Base-by-base conservation (phyloP, 2,888 invertebrate species). In the Patella caerulea region DNA sequence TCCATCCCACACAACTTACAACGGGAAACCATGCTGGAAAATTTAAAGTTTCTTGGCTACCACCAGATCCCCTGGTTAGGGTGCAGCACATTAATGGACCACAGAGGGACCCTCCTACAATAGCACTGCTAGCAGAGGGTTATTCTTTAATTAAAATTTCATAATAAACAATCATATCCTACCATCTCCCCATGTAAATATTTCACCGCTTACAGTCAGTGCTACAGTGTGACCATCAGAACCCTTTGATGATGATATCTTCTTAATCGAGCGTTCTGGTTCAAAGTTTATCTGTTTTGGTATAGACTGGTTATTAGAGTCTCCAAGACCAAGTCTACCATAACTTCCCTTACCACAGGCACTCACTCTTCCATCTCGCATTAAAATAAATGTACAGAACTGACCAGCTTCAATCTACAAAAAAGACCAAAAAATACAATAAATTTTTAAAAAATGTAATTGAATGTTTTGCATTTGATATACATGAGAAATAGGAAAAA, bases 151-250 rank as follows among this genome's bases (percentile, higher is more conserved):
- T 45, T 45, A 45, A 45, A 45, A 45, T 45, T 45, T 9, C 45
- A 34, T 34, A 45, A 45, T 9, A 45, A 17, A 24, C 14, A 24
- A 29, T 2, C n/a, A 52, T 24, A 55, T 79, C 89, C 83, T 93
- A 76, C 94, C 94, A 89, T 94, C 94, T 71, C 94, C 94, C 94
- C 94, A 94, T 12, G 94, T 94, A 89, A 94, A 94, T n/a, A 94
- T 94, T 86, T 94, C 94, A 1, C 94, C 94, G 83, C 93, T 94
- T 86, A 93, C 93, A 0, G 94, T 94, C 78, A 94, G 86, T 1
- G 94, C 94, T 77, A 94, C 89, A 81, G 94, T 94, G 86, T 94
- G 94, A 0, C 94, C 94, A 89, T 94, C 94, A 1, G 94, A 94
- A 4, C 94, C 94, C 83, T 94, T 94, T 0, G 94, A 94, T 0